phyloP scores from a whole-genome alignment of 2,797 vertebrate species.

The Nannoperca obscura region DNA sequence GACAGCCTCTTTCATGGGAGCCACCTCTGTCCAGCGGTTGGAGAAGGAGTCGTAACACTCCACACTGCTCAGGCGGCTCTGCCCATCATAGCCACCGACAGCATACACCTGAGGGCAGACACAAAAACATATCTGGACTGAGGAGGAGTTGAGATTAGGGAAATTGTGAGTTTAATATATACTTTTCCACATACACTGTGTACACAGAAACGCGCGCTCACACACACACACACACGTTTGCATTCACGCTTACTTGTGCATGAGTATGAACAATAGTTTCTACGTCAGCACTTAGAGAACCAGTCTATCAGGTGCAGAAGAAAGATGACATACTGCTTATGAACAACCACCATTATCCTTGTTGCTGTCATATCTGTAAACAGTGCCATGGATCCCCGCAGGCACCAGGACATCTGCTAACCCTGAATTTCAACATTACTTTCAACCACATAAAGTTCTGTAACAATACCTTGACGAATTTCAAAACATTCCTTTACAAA shows the following conservation, averaged over 20 bases:
- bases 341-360: constrained; percentile 13
- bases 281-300: constrained; percentile 51
- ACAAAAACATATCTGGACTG: constrained; percentile 29
- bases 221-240: background rate
- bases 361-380: constrained; percentile 11
- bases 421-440: constrained; percentile 1
- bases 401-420: constrained; percentile 3
- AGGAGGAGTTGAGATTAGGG: background rate
- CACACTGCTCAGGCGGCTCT: constrained; percentile 94
- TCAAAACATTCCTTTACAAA: no score
- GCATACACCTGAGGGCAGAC: constrained; percentile 91
- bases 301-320: constrained; percentile 49
- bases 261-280: constrained; percentile 29
- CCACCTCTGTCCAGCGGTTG: constrained; percentile 98
- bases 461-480: constrained; percentile 8
- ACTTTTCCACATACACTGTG: background rate
- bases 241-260: constrained; percentile 4
- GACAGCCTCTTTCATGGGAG: constrained; percentile 95
- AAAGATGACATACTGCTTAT: constrained; percentile 38
- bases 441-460: background rate
- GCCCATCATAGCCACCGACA: constrained; percentile 97
- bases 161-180: background rate
- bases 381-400: background rate
- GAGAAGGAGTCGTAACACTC: constrained; percentile 99
- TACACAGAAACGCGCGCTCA: constrained; percentile 5